Base-by-base conservation (phyloP, 2,113 vertebrate species). In the Callorhinus ursinus region DNA sequence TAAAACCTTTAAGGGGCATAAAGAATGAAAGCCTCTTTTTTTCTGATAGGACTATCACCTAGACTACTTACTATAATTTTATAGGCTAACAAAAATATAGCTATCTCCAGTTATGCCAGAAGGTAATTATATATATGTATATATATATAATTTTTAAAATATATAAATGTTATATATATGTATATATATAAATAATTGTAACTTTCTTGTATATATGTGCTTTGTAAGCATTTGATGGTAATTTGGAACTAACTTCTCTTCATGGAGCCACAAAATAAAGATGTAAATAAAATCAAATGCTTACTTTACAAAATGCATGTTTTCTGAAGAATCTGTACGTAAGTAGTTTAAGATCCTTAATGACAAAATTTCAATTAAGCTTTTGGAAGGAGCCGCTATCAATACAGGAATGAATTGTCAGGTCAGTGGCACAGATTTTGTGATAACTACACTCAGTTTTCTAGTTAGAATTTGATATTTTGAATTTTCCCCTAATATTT, bases 381-480 rank as follows among this genome's bases (percentile, higher is more conserved):
- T 26, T 79, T 88, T 95, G n/a, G 57, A 85, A 85, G 93, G 28
- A 61, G 4, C 46, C 71, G 9, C 4, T 76, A 51, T 59, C 28
- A 91, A 79, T n/a, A 67, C 10, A 77, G 59, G 24, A 95, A 88
- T 94, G 18, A 31, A 82, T 16, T 88, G 19, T 69, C 31, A 72
- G 53, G 33, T 53, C 16, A 89, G 4, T 57, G n/a, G 31, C 77
- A 91, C 88, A 65, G 28, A 86, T 53, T 57, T 86, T n/a, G 61
- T 84, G 28, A 92, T 92, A 88, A 57, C 57, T 81, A 31, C 16
- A 88, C 28, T 88, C 16, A 69, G 11, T 69, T 67, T 90, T 94
- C 69, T 96, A 93, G n/a, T 91, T n/a, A 18, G 7, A 96, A 82
- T 61, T 96, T 39, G 10, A 16, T 96, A 46, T 59, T 79, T 97